A percentile compares a stretch with the other conserved stretches of the same genome.
Conservation (phyloP, 2,113 vertebrate genomes). For the Anthoscopus minutus region DNA sequence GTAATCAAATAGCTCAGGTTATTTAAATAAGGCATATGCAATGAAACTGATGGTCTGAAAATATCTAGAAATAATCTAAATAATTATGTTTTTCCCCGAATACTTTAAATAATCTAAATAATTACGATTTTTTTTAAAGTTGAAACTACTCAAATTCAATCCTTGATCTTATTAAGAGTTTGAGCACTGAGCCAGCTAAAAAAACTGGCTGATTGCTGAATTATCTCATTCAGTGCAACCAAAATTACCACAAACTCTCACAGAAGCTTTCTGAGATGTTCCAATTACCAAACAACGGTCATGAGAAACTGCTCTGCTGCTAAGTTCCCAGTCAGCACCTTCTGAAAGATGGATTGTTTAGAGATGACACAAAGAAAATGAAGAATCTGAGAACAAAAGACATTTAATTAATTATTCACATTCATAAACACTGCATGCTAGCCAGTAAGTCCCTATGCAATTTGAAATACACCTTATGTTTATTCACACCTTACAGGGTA, state of each 20-base stretch:
- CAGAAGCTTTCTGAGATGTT: slow-evolving; percentile 5
- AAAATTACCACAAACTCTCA: slow-evolving; percentile 1
- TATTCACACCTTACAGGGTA: not conserved
- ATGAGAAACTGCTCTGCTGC: slow-evolving; percentile 15
- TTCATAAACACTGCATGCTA: not conserved
- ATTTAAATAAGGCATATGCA: not conserved
- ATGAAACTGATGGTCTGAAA: not conserved
- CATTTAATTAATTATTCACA: not conserved
- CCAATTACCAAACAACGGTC: not conserved
- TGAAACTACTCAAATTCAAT: not conserved
- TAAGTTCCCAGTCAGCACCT: not conserved
- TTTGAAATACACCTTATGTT: not conserved
- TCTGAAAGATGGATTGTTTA: not conserved
- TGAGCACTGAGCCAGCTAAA: not conserved
- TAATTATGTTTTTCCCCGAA: not conserved
- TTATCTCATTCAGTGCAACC: not conserved
- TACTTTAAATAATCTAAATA: not conserved
- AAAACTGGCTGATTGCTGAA: not conserved
- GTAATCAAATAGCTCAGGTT: not conserved
- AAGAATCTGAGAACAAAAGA: not conserved
- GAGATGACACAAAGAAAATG: not conserved
- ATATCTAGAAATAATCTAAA: not conserved
- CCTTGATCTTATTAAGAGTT: not conserved
- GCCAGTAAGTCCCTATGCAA: not conserved
- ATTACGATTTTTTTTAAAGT: accelerated